phyloP scores from a whole-genome alignment of 2,888 invertebrate species.

The Diplazon laetatorius region DNA sequence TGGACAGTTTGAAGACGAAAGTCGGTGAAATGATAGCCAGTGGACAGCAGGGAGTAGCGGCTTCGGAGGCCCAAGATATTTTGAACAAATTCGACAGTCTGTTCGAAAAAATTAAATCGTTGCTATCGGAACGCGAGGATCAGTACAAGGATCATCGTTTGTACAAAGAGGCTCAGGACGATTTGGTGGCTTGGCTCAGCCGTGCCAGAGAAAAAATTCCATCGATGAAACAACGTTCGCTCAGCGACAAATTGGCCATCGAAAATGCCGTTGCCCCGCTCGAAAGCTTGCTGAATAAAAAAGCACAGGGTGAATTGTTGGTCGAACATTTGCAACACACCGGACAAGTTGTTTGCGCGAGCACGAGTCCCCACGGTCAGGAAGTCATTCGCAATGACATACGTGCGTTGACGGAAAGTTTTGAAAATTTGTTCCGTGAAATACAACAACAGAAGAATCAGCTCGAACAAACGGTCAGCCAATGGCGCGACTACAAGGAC shows the following conservation, averaged over 20 bases:
- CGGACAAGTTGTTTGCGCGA: conserved; percentile 93
- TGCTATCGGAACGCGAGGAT: conserved; percentile 91
- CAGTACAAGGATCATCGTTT: conserved; percentile 94
- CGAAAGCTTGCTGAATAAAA: conserved; percentile 92
- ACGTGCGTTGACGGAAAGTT: conserved; percentile 92
- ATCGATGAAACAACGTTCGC: conserved; percentile 91
- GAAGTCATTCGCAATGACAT: conserved; percentile 93
- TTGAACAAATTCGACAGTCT: conserved; percentile 91
- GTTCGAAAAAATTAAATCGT: conserved; percentile 88
- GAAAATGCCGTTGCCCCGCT: conserved; percentile 95
- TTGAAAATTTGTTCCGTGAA: conserved; percentile 92
- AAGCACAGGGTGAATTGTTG: conserved; percentile 94
- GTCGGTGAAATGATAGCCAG: conserved; percentile 93
- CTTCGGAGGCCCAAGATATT: conserved; percentile 92
- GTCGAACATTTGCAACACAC: conserved; percentile 94
- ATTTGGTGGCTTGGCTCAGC: conserved; percentile 93
- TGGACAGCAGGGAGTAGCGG: conserved; percentile 92
- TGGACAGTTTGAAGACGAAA: conserved; percentile 92
- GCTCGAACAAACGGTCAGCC: conserved; percentile 90
- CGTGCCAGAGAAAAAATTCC: conserved; percentile 95
- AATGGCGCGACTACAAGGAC: conserved; percentile 96
- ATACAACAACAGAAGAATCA: conserved; percentile 93
- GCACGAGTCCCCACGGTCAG: conserved; percentile 92
- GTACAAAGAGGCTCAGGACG: conserved; percentile 96
- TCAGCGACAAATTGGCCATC: conserved; percentile 94